Evolutionary conservation across 2,888 invertebrate species (phyloP).

Genomic region (Drosophila koepferae): DNA sequence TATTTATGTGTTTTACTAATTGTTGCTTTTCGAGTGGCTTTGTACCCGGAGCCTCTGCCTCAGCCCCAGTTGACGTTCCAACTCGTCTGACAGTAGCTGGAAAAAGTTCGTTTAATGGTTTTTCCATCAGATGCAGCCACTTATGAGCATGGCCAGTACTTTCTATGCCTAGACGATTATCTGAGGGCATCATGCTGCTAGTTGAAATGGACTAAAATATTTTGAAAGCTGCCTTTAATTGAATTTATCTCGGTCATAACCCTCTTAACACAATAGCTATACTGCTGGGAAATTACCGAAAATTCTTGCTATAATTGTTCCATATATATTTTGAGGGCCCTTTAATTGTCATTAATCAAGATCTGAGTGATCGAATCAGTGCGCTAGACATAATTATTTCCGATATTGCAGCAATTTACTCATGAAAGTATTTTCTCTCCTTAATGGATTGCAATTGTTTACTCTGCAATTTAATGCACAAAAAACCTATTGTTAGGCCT

Average conservation of each 20-base stretch:
- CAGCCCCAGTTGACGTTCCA: conserved; percentile 9
- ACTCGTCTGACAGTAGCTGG: conserved; percentile 42
- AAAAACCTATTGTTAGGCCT: conserved; percentile 43
- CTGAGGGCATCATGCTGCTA: conserved; percentile 41
- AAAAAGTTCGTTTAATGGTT: conserved; percentile 54
- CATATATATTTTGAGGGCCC: conserved; percentile 18
- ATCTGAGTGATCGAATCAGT: conserved; percentile 27
- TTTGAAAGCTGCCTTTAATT: conserved; percentile 71
- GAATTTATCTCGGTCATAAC: conserved; percentile 47
- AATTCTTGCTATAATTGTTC: conserved; percentile 38
- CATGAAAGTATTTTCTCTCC: conserved; percentile 27
- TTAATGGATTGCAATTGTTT: conserved; percentile 50
- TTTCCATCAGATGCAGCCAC: conserved; percentile 50
- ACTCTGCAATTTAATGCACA: conserved; percentile 45
- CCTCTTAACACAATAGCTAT: conserved; percentile 36
- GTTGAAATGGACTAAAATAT: conserved; percentile 45
- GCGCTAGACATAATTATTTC: conserved; percentile 7
- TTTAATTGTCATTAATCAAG: conserved; percentile 55
- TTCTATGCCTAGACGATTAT: conserved; percentile 43
- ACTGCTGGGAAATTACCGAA: conserved; percentile 38
- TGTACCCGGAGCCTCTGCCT: conserved; percentile 10
- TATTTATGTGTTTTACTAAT: conserved; percentile 67
- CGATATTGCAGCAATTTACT: conserved; percentile 3
- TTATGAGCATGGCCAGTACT: conserved; percentile 62
- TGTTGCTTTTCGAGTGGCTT: conserved; percentile 36